Percentiles rank a stretch among this genome's conserved stretches.
phyloP scores from a whole-genome alignment of 2,113 vertebrate species.

The Ondatra zibethicus region DNA sequence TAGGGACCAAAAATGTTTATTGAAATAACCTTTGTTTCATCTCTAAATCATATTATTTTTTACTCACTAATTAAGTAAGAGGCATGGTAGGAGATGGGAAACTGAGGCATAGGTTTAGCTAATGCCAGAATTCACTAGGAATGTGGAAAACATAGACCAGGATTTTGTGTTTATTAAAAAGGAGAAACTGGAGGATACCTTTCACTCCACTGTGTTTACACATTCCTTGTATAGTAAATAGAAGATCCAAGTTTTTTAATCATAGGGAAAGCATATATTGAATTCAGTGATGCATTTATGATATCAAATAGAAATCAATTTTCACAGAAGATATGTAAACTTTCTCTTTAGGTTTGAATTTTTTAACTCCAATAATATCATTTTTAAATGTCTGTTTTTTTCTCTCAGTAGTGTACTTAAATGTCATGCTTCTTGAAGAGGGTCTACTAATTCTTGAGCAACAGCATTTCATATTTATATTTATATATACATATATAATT shows the following conservation, averaged over 20 bases:
- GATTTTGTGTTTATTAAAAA: slow-evolving; percentile 14
- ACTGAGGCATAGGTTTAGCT: slow-evolving; percentile 28
- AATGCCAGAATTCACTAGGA: background rate
- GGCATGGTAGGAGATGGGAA: background rate
- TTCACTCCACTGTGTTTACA: background rate
- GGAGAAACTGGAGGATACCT: slow-evolving; percentile 24
- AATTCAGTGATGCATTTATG: slow-evolving; percentile 20
- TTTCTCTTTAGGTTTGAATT: slow-evolving; percentile 23
- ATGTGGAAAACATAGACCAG: slow-evolving; percentile 39
- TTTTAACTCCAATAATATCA: background rate
- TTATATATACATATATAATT: background rate
- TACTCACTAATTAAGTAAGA: slow-evolving; percentile 15
- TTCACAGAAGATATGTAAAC: slow-evolving; percentile 21
- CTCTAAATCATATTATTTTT: slow-evolving; percentile 35
- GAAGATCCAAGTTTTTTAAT: slow-evolving; percentile 12
- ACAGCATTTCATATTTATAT: background rate
- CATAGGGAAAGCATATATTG: slow-evolving; percentile 55
- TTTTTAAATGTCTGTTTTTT: slow-evolving; percentile 41
- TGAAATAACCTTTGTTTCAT: slow-evolving; percentile 49
- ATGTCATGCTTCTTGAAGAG: slow-evolving; percentile 21
- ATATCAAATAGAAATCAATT: slow-evolving; percentile 35
- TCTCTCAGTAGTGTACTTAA: slow-evolving; percentile 26
- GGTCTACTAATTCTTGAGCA: slow-evolving; percentile 43
- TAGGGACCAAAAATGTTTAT: slow-evolving; percentile 1
- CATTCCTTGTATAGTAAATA: background rate